Conservation (phyloP, 2,888 invertebrate species). For the Thymelicus acteon region DNA sequence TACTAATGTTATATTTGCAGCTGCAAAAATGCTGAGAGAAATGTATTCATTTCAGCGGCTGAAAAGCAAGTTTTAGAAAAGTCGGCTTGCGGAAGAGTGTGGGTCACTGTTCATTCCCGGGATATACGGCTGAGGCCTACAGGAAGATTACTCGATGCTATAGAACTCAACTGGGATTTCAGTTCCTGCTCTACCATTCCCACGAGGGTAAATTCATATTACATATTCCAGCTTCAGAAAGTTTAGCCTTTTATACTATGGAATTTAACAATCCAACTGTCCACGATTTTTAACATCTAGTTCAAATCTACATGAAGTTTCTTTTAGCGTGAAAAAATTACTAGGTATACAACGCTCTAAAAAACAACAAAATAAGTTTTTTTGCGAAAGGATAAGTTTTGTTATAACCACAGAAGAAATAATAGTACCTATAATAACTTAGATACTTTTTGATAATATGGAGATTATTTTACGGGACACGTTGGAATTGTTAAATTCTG, state of each 20-base stretch:
- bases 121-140: conserved; percentile 53
- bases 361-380: too few relatives aligned
- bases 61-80: conserved; percentile 64
- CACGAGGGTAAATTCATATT: conserved; percentile 59
- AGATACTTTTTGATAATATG: too few relatives aligned
- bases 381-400: too few relatives aligned
- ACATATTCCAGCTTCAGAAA: conserved; percentile 12
- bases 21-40: conserved; percentile 28
- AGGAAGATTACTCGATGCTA: conserved; percentile 61
- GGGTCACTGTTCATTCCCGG: conserved; percentile 77
- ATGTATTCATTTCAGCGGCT: conserved; percentile 48
- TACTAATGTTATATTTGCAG: conserved; percentile 1
- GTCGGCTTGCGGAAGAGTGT: conserved; percentile 75
- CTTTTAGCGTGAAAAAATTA: too few relatives aligned
- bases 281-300: too few relatives aligned
- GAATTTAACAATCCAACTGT: neutral
- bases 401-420: too few relatives aligned
- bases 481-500: too few relatives aligned
- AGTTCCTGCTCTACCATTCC: conserved; percentile 66
- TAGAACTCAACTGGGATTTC: conserved; percentile 82
- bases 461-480: too few relatives aligned
- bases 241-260: neutral
- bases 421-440: too few relatives aligned
- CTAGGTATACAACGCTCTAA: too few relatives aligned
- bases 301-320: too few relatives aligned